phyloP scores from a whole-genome alignment of 2,888 invertebrate genomes.

The Hyles lineata region DNA sequence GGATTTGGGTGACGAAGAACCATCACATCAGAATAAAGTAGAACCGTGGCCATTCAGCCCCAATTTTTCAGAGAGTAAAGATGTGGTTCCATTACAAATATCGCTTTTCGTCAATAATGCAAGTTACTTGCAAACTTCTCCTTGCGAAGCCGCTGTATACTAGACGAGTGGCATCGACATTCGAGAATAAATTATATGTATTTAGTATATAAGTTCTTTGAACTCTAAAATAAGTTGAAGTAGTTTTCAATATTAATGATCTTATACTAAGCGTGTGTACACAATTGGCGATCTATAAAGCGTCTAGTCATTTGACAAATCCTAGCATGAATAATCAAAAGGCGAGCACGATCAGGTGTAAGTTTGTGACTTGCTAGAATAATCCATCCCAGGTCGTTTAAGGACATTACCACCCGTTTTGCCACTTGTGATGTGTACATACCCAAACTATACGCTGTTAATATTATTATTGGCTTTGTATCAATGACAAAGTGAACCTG shows the following conservation, averaged over 20 bases:
- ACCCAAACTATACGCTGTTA: no score
- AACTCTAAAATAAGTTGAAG: conserved; percentile 13
- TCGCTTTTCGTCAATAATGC: conserved; percentile 70
- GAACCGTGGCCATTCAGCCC: conserved; percentile 55
- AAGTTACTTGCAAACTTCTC: conserved; percentile 52
- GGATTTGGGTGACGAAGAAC: conserved; percentile 54
- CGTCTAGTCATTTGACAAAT: no score
- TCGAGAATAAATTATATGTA: background rate
- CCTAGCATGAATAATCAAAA: no score
- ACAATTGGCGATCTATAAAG: no score
- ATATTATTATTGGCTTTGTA: no score
- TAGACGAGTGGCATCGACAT: conserved; percentile 39
- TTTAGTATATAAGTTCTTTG: conserved; percentile 7
- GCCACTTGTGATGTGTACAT: no score
- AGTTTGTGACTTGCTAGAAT: no score
- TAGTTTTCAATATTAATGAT: background rate
- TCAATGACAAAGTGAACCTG: background rate
- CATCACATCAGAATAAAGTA: conserved; percentile 44
- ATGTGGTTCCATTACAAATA: conserved; percentile 63
- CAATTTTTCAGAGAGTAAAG: conserved; percentile 52
- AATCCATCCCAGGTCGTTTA: no score
- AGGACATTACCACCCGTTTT: no score
- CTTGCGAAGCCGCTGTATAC: conserved; percentile 56
- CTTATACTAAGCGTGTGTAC: background rate
- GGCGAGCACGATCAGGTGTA: no score